Percentiles rank a stretch among this genome's conserved stretches.
phyloP scores from a whole-genome alignment of 2,888 invertebrate species.

The Polydrusus tereticollis region DNA sequence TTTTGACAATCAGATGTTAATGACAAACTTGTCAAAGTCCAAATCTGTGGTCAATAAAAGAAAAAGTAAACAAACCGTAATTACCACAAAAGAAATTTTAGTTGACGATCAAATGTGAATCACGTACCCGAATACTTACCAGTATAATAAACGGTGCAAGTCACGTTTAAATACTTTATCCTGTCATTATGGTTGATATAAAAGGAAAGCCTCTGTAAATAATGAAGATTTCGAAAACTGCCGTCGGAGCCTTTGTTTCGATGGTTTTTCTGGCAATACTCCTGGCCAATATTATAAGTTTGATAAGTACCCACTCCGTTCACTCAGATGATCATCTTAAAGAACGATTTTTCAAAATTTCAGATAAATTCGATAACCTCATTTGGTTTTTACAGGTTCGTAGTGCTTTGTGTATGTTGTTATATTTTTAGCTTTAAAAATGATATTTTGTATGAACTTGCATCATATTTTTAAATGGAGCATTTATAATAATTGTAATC shows the following conservation, averaged over 20 bases:
- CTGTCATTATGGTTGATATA: conserved; percentile 30
- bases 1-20: background rate
- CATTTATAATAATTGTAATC: too few relatives aligned
- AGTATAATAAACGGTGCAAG: background rate
- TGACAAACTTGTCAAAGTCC: background rate
- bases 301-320: conserved; percentile 73
- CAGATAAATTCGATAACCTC: conserved; percentile 72
- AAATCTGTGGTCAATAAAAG: conserved; percentile 2
- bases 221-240: conserved; percentile 77
- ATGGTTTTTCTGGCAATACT: conserved; percentile 76
- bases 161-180: conserved; percentile 6
- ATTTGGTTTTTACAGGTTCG: conserved; percentile 75
- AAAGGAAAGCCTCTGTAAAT: conserved; percentile 22
- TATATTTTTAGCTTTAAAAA: too few relatives aligned
- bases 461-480: background rate
- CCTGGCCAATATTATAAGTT: conserved; percentile 77
- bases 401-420: background rate
- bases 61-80: conserved; percentile 18
- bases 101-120: conserved; percentile 11
- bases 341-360: conserved; percentile 68
- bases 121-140: background rate
- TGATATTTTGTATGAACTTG: background rate
- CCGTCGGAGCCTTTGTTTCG: conserved; percentile 73
- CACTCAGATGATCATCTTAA: conserved; percentile 52
- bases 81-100: conserved; percentile 26